Conservation (phyloP, 2,113 vertebrate genomes). For the Varanus komodoensis region DNA sequence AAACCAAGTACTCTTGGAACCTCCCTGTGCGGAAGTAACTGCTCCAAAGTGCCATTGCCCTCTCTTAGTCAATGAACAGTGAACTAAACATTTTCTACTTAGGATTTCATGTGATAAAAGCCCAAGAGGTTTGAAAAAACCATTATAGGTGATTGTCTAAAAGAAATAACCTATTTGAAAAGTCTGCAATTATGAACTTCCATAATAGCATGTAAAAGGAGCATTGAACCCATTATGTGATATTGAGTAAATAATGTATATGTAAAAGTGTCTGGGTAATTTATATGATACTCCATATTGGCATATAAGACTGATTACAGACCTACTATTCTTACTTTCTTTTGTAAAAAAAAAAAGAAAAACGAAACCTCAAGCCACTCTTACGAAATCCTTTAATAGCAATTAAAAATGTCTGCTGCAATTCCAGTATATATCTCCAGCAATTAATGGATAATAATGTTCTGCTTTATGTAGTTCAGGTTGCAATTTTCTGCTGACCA, state of each 20-base stretch:
- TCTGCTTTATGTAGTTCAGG: slow-evolving; percentile 52
- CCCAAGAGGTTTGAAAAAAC: slow-evolving; percentile 79
- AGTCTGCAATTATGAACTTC: slow-evolving; percentile 80
- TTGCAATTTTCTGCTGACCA: slow-evolving; percentile 70
- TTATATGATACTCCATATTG: slow-evolving; percentile 75
- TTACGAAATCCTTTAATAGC: slow-evolving; percentile 72
- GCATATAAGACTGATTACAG: slow-evolving; percentile 74
- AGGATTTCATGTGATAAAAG: slow-evolving; percentile 78
- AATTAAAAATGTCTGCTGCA: slow-evolving; percentile 73
- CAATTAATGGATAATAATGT: slow-evolving; percentile 67
- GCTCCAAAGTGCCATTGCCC: slow-evolving; percentile 71
- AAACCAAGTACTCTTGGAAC: slow-evolving; percentile 29
- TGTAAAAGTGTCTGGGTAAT: slow-evolving; percentile 80
- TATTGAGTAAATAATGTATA: slow-evolving; percentile 83
- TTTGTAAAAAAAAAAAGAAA: slow-evolving; percentile 12
- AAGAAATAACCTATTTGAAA: slow-evolving; percentile 79
- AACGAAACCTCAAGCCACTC: slow-evolving; percentile 36
- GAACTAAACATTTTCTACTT: slow-evolving; percentile 80
- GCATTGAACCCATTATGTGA: slow-evolving; percentile 78
- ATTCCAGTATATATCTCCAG: slow-evolving; percentile 68
- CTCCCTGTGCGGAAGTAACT: slow-evolving; percentile 63
- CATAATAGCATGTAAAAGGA: slow-evolving; percentile 76
- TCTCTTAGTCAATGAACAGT: slow-evolving; percentile 77
- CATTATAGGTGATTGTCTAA: slow-evolving; percentile 77
- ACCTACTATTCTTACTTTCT: slow-evolving; percentile 71